Base-by-base conservation (phyloP, 2,113 vertebrate species). In the Pygoscelis antarcticus region DNA sequence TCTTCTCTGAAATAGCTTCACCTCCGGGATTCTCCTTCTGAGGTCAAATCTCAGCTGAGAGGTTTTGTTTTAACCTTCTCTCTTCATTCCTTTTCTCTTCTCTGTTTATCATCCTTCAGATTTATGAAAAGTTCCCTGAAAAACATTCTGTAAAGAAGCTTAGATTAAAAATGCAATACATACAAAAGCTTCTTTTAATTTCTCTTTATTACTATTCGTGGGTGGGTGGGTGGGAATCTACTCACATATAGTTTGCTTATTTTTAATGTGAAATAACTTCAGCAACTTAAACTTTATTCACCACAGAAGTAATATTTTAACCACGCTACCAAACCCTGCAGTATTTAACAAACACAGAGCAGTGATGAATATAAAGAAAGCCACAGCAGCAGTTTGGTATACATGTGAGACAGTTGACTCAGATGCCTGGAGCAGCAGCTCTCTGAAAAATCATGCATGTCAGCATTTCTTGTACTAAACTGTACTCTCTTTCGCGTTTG, bases 61-160 rank as follows among this genome's bases (percentile, higher is more conserved):
- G 46, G 49, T 57, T 94, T 78, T 83, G 32, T 60, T 91, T 96
- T 91, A 91, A 89, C 78, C 62, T 93, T 72, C 91, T 72, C 89
- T 95, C 96, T 95, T 96, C 90, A 97, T 96, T 97, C 92, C 83
- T 91, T 83, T 89, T 91, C 95, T 94, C 74, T 93, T 93, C 94
- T 97, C 77, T 95, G 70, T 84, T 95, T 69, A 72, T 83, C 65
- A 87, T 95, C 68, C 87, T 94, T 88, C 88, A 76, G 54, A 66
- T 90, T 94, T 88, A 89, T 58, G 61, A 83, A 66, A 77, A 87
- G 26, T 83, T 91, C 70, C 89, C 91, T 91, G 81, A 71, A 97
- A 97, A 93, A 94, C 78, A 96, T 91, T 91, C 94, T 96, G 71
- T 79, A 72, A 91, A 83, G 68, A 91, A 68, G 66, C 51, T 90